phyloP scores from a whole-genome alignment of 92 coral and sea anemone genomes.

The Epizoanthus ramosus region DNA sequence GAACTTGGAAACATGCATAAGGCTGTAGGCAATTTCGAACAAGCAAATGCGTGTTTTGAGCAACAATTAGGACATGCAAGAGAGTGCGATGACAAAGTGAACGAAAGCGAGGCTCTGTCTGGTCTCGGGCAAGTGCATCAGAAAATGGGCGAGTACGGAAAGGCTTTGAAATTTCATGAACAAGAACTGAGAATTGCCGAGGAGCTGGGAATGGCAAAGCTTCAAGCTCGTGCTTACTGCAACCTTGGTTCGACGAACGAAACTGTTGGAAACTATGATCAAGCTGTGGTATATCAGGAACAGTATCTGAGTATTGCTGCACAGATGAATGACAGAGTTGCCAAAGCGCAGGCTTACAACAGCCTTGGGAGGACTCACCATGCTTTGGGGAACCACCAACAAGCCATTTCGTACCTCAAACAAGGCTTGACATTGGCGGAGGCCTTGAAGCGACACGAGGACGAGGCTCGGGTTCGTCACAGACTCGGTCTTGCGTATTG shows the following conservation, averaged over 20 bases:
- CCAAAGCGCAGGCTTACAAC: constrained; percentile 84
- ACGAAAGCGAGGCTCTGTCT: constrained; percentile 86
- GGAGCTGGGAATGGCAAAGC: constrained; percentile 66
- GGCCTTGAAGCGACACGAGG: constrained; percentile 78
- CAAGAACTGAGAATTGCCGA: constrained; percentile 83
- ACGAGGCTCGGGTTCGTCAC: constrained; percentile 94
- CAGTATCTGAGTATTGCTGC: constrained; percentile 86
- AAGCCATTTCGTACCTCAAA: constrained; percentile 88
- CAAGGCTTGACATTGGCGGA: constrained; percentile 89
- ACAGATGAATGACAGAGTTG: constrained; percentile 82
- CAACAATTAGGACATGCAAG: constrained; percentile 82
- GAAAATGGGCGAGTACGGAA: constrained; percentile 93
- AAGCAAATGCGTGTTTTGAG: constrained; percentile 85
- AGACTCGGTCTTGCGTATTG: constrained; percentile 84
- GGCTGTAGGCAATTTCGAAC: constrained; percentile 90
- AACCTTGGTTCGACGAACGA: constrained; percentile 90
- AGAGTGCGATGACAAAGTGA: constrained; percentile 69
- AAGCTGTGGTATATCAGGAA: constrained; percentile 90
- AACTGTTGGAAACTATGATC: constrained; percentile 78
- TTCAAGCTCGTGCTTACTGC: constrained; percentile 82
- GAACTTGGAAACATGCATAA: constrained; percentile 97
- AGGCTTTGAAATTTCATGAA: constrained; percentile 88
- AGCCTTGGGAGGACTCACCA: constrained; percentile 91
- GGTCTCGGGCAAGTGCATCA: constrained; percentile 90
- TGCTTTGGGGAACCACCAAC: constrained; percentile 76